Evolutionary conservation across 2,113 vertebrate species (phyloP).

Genomic region (Eudyptes chrysolophus): DNA sequence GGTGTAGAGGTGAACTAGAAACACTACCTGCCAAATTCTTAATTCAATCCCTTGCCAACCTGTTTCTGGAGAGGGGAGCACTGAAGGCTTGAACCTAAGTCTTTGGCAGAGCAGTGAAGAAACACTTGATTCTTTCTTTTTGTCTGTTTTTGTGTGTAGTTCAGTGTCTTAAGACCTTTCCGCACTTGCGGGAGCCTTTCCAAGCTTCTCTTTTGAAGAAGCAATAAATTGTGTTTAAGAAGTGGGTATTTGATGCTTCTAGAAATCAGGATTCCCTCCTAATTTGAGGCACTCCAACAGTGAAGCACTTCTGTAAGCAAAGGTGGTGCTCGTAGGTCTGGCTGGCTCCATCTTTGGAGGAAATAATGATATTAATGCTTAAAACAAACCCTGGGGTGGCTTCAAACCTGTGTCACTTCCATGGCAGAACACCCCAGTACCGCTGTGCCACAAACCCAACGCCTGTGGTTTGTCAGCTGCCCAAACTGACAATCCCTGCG

Average conservation of each 20-base stretch:
- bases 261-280: not conserved
- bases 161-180: not conserved
- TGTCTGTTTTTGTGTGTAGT: not conserved
- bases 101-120: not conserved
- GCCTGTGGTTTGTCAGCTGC: not conserved
- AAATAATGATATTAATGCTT: not conserved
- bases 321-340: not conserved
- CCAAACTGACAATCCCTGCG: not conserved
- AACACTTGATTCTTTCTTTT: not conserved
- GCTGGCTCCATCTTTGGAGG: not conserved
- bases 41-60: not conserved
- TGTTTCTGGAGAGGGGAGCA: not conserved
- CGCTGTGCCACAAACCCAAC: not conserved
- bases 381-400: not conserved
- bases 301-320: not conserved
- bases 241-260: not conserved
- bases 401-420: not conserved
- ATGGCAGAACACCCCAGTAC: not conserved
- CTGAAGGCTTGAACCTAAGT: not conserved
- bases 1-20: not conserved
- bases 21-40: not conserved
- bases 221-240: not conserved
- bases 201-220: slow-evolving; percentile 45
- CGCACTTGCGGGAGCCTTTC: not conserved
- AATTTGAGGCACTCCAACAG: not conserved